Base-by-base conservation (phyloP, 2,797 vertebrate species). In the Alfaro cultratus region DNA sequence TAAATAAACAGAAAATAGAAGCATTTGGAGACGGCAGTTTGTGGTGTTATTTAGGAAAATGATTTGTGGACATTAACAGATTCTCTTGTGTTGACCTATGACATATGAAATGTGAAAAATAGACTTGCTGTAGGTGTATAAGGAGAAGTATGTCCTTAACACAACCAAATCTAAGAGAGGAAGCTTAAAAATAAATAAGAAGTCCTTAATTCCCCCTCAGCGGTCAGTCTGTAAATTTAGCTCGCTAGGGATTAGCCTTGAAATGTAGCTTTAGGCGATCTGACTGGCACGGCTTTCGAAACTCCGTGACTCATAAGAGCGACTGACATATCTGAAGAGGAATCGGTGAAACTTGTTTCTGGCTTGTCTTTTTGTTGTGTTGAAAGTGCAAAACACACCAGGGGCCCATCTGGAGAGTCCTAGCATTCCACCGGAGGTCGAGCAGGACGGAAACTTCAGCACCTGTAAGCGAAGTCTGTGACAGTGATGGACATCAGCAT, bases 401-500 rank as follows among this genome's bases (percentile, higher is more conserved):
- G 89, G 91, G 88, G 85, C 85, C 45, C 26, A 82, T 88, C 85
- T 87, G 83, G 87, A 90, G 23, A 76, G 83, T 78, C 74, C 26
- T 74, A 51, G 70, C 76, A 86, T 91, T 92, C 90, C 85, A 81
- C 11, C 31, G 83, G 79, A 83, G 76, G 86, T 74, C 64, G 76
- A 73, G 75, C 41, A 70, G 68, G 68, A 80, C 46, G 51, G 4
- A 88, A 88, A 71, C 77, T 36, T 81, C 49, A 76, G 73, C 86
- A 89, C 83, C 85, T 91, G 86, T 60, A 49, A 46, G 75, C 43
- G 49, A 41, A 4, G 53, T 80, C 39, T 75, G 51, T 68, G 77
- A 85, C 80, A 83, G 80, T 81, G 88, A 88, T 79, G 74, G 87
- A 81, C 73, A 79, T 86, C 77, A 83, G 78, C 60, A 7, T 43